These are phyloP conservation scores for Monodelphis domestica DNA, from an alignment of 2,797 vertebrate genomes.

Conservation along the genomic window DNA sequence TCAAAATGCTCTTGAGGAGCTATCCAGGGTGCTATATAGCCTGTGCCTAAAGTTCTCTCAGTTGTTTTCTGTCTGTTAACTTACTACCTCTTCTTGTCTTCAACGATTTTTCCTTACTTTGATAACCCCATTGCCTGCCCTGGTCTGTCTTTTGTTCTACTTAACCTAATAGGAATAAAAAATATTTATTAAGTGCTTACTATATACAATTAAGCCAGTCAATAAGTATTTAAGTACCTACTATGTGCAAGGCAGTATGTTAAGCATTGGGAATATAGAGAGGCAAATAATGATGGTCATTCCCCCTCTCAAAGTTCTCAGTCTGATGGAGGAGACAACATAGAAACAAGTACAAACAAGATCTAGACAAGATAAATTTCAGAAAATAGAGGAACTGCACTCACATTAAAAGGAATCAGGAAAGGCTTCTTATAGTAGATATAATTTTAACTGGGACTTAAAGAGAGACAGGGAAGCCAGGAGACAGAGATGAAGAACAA, in stretches of 20 bases:
- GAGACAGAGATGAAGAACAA: neutral
- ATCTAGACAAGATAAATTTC: neutral
- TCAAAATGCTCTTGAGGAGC: constrained; percentile 49
- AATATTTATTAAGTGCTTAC: neutral
- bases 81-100: constrained; percentile 19
- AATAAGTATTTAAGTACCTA: neutral
- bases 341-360: neutral
- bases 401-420: neutral
- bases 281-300: neutral
- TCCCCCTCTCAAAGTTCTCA: neutral
- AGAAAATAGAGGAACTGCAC: neutral
- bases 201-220: neutral
- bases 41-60: constrained; percentile 15
- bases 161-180: neutral
- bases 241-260: no score
- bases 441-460: neutral
- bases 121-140: neutral
- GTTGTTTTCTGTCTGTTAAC: neutral
- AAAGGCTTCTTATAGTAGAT: neutral
- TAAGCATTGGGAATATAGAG: neutral
- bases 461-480: neutral
- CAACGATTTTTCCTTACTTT: neutral
- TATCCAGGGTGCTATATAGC: constrained; percentile 54
- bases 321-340: neutral
- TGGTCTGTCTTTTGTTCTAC: neutral